Evolutionary conservation across 2,797 vertebrate genomes (phyloP).

Genomic region (Sphenopsis melanotis): DNA sequence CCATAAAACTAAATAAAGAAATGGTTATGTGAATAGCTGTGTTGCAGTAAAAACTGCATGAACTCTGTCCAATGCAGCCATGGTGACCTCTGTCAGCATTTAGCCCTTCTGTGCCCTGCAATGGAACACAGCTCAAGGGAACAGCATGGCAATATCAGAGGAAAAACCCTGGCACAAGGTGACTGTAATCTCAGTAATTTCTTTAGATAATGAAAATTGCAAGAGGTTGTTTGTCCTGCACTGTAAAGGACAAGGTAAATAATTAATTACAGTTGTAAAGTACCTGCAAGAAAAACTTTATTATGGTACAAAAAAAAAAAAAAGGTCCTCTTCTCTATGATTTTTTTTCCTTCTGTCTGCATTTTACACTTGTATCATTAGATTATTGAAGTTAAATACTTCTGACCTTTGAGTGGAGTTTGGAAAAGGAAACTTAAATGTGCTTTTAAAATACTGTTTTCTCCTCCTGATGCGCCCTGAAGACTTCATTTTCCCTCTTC

Average conservation of each 20-base stretch:
- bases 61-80: neutral
- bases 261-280: conserved; percentile 11
- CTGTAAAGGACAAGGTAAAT: neutral
- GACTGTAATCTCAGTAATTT: neutral
- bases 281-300: neutral
- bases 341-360: neutral
- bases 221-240: neutral
- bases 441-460: neutral
- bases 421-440: neutral
- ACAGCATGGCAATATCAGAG: neutral
- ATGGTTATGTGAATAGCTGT: neutral
- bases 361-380: neutral
- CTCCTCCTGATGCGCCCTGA: neutral
- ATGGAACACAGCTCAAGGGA: neutral
- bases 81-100: neutral
- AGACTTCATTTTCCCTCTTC: neutral
- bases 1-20: neutral
- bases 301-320: neutral
- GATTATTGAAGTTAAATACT: neutral
- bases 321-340: neutral
- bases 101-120: neutral
- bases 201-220: conserved; percentile 15
- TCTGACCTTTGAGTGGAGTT: neutral
- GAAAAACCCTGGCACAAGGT: neutral
- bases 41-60: neutral